Evolutionary conservation across 2,113 vertebrate genomes (phyloP), one percentile per base, ranked within the genome.

Genomic region (Hemibates koningsi): DNA sequence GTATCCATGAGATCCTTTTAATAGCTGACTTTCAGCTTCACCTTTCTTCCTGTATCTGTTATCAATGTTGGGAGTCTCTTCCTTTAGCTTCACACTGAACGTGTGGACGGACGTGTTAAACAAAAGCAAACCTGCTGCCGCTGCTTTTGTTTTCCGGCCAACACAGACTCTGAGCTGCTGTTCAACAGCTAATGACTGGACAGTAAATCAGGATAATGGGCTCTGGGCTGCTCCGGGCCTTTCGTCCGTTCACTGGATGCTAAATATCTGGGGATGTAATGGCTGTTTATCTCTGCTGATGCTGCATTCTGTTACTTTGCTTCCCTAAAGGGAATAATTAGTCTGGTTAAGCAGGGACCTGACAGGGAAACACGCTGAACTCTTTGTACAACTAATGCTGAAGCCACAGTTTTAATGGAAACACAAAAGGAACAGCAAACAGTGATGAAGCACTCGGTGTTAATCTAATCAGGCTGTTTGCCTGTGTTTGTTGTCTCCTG

Each of bases 141-240:
- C 38, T 76, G n/a, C 14, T 1, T 68, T 56, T 34, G 7, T 86
- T 3, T 56, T 19, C 21, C 2, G 0, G 3, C 63, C 43, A 54
- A 14, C 17, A 68, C 24, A 14, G 52, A 79, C 32, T 21, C 66
- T 63, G 86, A 9, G 68, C 81, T 80, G 71, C 81, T 41, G 81
- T 21, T 76, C 27, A 82, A 16, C 29, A 63, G 80, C 7, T 78
- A 13, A 32, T 1, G 8, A 41, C 8, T 1, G 29, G 32, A 50
- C 68, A 14, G 56, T 48, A 71, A 38, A 48, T 57, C 82, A 80
- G 59, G 41, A 50, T 12, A 84, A 57, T 17, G 57, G 50, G 38
- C 36, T 68, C 36, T 80, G 45, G 24, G 86, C 71, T 21, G 29
- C 54, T 53, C 17, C n/a, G 6, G 12, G 6, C 76, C 81, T 24